These are phyloP conservation scores for Macquaria ambigua DNA, from an alignment of 2,113 vertebrate species.

Conservation along the genomic window DNA sequence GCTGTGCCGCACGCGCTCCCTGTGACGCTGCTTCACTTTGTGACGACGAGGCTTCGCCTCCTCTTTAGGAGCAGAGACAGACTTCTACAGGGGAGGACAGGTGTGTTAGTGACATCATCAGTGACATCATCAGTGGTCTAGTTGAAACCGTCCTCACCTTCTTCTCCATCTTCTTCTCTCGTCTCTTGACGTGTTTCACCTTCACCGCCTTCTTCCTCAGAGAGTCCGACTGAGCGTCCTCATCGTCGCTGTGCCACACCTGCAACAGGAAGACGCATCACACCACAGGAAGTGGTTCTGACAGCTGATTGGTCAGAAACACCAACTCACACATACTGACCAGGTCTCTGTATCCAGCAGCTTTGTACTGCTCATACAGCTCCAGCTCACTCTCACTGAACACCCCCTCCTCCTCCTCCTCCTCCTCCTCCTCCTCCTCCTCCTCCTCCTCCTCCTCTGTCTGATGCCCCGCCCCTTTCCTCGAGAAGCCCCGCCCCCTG, in stretches of 20 bases:
- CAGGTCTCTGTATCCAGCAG: constrained; percentile 88
- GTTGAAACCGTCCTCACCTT: constrained; percentile 76
- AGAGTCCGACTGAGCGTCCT: constrained; percentile 88
- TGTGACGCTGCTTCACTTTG: constrained; percentile 91
- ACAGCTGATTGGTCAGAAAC: constrained; percentile 12
- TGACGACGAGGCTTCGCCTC: constrained; percentile 86
- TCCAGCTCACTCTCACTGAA: constrained; percentile 89
- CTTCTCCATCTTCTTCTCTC: constrained; percentile 92
- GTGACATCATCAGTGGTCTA: constrained; percentile 10
- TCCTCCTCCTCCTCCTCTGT: constrained; percentile 84
- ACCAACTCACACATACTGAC: constrained; percentile 40
- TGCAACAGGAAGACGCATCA: constrained; percentile 61
- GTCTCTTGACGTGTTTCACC: constrained; percentile 93
- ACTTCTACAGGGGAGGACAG: constrained; percentile 53
- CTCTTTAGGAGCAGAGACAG: constrained; percentile 81
- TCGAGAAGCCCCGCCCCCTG: constrained; percentile 78
- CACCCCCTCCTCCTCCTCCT: constrained; percentile 86
- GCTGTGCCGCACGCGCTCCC: constrained; percentile 87
- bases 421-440: constrained; percentile 84
- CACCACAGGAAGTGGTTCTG: constrained; percentile 10
- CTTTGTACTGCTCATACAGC: constrained; percentile 90
- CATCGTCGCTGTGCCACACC: constrained; percentile 92
- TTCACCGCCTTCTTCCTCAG: constrained; percentile 92
- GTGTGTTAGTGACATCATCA: constrained; percentile 32
- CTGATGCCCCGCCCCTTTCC: constrained; percentile 76